These are phyloP conservation scores for Caenorhabditis brenneri DNA, from an alignment of 1,140 invertebrate species.

Conservation along the genomic window DNA sequence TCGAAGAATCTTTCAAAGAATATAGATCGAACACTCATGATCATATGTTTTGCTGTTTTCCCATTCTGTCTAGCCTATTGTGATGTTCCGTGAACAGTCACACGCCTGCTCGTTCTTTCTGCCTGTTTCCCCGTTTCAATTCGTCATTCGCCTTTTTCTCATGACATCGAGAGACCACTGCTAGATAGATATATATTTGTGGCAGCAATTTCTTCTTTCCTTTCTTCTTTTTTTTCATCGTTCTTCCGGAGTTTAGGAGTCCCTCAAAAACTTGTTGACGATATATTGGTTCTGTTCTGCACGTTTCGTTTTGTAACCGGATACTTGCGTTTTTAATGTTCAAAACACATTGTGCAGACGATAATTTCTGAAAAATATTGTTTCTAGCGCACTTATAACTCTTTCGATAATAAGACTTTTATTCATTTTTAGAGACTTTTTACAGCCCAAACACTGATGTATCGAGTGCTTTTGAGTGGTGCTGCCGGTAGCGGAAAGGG, in stretches of 20 bases:
- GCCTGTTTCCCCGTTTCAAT: neutral
- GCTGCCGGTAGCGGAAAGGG: slow-evolving; percentile 48
- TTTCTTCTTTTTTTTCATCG: neutral
- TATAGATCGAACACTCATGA: neutral
- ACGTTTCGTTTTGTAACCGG: neutral
- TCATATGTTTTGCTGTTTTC: neutral
- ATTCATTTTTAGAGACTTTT: neutral
- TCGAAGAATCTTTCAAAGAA: neutral
- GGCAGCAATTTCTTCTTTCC: neutral
- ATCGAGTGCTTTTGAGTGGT: slow-evolving; percentile 46
- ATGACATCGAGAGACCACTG: slow-evolving; percentile 4
- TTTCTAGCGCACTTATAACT: neutral
- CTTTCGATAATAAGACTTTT: neutral
- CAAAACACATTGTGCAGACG: neutral
- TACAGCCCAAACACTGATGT: slow-evolving; percentile 28
- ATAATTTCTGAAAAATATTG: neutral
- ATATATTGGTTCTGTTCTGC: neutral
- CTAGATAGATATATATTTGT: neutral
- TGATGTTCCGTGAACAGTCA: slow-evolving; percentile 37
- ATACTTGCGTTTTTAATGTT: neutral
- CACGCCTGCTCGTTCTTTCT: slow-evolving; percentile 19
- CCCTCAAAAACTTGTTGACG: neutral
- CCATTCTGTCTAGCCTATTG: neutral
- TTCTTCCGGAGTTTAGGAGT: slow-evolving; percentile 9
- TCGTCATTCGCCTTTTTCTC: slow-evolving; percentile 29